A percentile compares a stretch with the other conserved stretches of the same genome.
These are phyloP conservation scores for Porites evermanni DNA, from an alignment of 92 coral and sea anemone genomes.

Conservation along the genomic window DNA sequence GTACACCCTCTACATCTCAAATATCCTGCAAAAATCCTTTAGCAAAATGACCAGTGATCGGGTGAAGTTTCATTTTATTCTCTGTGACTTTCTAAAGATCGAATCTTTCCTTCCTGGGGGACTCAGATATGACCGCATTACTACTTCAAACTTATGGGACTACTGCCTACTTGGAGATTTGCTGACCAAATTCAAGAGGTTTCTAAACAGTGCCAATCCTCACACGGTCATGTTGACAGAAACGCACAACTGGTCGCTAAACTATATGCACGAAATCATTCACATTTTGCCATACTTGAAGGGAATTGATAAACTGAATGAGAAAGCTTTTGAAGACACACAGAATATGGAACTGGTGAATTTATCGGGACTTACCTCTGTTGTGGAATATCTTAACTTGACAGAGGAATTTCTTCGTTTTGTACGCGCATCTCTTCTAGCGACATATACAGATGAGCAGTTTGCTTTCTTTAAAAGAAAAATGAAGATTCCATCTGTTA, in stretches of 20 bases:
- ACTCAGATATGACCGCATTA: constrained; percentile 63
- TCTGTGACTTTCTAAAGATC: constrained; percentile 56
- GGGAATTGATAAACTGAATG: background rate
- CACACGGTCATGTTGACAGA: constrained; percentile 70
- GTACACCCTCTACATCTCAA: constrained; percentile 61
- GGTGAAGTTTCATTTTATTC: constrained; percentile 49
- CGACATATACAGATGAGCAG: constrained; percentile 4
- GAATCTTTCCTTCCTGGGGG: constrained; percentile 34
- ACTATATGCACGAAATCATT: background rate
- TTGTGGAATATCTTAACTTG: constrained; percentile 61
- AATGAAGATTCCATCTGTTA: constrained; percentile 9
- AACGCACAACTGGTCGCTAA: constrained; percentile 50
- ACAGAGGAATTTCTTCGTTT: constrained; percentile 48
- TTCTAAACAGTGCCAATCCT: constrained; percentile 49
- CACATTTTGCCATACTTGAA: background rate
- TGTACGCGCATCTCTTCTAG: constrained; percentile 66
- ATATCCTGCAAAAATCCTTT: constrained; percentile 26
- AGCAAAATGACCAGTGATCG: constrained; percentile 37
- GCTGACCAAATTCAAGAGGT: constrained; percentile 31
- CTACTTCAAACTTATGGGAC: constrained; percentile 72
- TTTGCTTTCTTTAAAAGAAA: constrained; percentile 1
- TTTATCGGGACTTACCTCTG: constrained; percentile 16
- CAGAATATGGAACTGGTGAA: constrained; percentile 44
- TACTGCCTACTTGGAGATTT: constrained; percentile 49
- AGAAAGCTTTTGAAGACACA: constrained; percentile 60